Percentiles rank a stretch among this genome's conserved stretches.
Conservation (phyloP, 2,888 invertebrate species). For the Vanessa cardui region DNA sequence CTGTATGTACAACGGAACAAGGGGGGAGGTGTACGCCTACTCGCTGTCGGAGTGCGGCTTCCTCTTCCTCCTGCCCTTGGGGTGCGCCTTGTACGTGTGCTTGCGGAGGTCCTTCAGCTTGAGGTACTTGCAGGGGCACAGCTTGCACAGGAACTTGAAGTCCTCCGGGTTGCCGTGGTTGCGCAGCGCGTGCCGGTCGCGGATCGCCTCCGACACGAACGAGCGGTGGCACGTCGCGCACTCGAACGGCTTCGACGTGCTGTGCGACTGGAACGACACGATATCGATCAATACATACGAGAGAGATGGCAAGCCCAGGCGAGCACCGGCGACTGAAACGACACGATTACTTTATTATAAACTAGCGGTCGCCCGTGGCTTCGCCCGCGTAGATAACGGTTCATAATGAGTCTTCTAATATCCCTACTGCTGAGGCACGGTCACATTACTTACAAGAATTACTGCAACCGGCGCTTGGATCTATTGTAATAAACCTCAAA, state of each 20-base stretch:
- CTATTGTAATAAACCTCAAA: no score
- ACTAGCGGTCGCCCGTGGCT: no score
- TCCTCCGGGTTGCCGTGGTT: slow-evolving; percentile 61
- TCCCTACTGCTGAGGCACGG: no score
- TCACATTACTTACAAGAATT: no score
- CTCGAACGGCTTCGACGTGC: slow-evolving; percentile 60
- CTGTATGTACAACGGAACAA: no score
- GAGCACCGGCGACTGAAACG: no score
- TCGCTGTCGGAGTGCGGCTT: slow-evolving; percentile 35
- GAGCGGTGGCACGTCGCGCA: slow-evolving; percentile 63
- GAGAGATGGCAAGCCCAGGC: no score
- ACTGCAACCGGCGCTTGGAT: no score
- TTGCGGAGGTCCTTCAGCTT: slow-evolving; percentile 64
- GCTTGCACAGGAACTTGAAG: slow-evolving; percentile 60
- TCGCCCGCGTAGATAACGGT: no score
- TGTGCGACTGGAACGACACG: slow-evolving; percentile 73
- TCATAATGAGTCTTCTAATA: no score
- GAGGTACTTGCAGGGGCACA: slow-evolving; percentile 63
- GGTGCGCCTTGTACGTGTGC: slow-evolving; percentile 67
- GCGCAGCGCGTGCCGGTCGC: slow-evolving; percentile 60
- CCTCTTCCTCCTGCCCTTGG: slow-evolving; percentile 55
- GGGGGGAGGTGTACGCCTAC: neutral
- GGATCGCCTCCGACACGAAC: slow-evolving; percentile 62
- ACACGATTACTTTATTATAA: no score
- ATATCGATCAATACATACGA: no score